Base-by-base conservation (phyloP, 1,140 invertebrate genomes). In the Whitmania pigra region DNA sequence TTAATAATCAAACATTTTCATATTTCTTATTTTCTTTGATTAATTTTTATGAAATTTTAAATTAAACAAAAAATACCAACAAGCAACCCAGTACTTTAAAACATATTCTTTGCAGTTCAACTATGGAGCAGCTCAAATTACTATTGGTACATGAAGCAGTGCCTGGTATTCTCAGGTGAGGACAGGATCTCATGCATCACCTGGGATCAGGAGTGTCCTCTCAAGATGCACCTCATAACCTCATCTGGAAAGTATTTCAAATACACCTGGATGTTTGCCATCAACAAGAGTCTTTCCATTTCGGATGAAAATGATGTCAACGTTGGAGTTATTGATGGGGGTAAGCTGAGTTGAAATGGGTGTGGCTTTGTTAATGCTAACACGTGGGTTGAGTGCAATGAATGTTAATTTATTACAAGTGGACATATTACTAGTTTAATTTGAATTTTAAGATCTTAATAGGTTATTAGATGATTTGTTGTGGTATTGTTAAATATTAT, bases 71-170 rank as follows among this genome's bases (percentile, higher is more conserved):
- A 18, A 63, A 11, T 63, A n/a, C 29, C 2, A 63, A 18, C 18
- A 18, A n/a, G 1, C 22, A 63, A 63, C 2, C 9, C 3, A 63
- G 22, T 76, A 17, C 73, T 71, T 75, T 31, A 57, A 55, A 49
- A 22, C 53, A 29, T 36, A 36, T 36, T 36, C 31, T 36, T 76
- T 77, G 69, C 74, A 78, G 78, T 94, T 53, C 87, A 92, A 76
- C 79, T 95, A 0, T 95, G 89, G 84, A 90, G 89, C 9, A 85
- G 87, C 67, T 86, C 86, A 29, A 95, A 95, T 84, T 93, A 92
- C 78, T 88, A 93, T 78, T 95, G 92, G 92, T 93, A 93, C 81
- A 79, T 90, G 18, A 94, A 95, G 78, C 89, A 93, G 78, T 86
- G 80, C 67, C 77, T 90, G 5, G 72, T 74, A 15, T 88, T 88